A percentile compares a stretch with the other conserved stretches of the same genome.
phyloP scores from a whole-genome alignment of 2,113 vertebrate genomes.

The Clarias magur region DNA sequence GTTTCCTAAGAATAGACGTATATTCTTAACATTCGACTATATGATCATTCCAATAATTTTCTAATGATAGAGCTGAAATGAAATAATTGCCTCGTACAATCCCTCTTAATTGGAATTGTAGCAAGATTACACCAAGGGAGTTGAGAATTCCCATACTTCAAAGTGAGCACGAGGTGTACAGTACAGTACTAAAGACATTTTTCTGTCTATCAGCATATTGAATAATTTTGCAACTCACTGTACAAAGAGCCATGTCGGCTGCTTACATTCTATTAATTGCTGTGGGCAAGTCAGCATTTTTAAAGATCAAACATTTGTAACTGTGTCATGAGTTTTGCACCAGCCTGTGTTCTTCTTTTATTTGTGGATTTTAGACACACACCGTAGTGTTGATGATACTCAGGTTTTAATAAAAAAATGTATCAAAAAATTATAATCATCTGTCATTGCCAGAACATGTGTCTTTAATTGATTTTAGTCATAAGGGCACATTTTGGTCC shows the following conservation, averaged over 20 bases:
- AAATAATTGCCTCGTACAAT: background rate
- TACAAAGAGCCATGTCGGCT: background rate
- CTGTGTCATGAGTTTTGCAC: background rate
- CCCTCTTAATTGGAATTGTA: background rate
- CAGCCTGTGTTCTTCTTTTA: background rate
- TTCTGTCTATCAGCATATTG: background rate
- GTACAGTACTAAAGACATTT: constrained; percentile 40
- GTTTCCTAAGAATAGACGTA: no score
- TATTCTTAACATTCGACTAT: background rate
- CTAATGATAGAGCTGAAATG: background rate
- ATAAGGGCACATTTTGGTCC: no score
- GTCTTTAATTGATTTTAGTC: background rate
- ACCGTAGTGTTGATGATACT: background rate
- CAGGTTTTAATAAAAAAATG: background rate
- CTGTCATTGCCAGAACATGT: background rate
- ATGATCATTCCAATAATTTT: background rate
- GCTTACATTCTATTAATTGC: background rate
- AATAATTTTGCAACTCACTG: background rate
- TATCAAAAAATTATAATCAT: background rate
- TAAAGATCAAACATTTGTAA: no score
- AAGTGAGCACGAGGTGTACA: background rate
- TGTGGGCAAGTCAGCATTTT: background rate
- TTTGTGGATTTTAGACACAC: background rate
- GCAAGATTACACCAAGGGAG: background rate
- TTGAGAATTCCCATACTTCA: background rate